A percentile compares a stretch with the other conserved stretches of the same genome.
Conservation (phyloP, 2,888 invertebrate species). For the Eristalis intricaria region DNA sequence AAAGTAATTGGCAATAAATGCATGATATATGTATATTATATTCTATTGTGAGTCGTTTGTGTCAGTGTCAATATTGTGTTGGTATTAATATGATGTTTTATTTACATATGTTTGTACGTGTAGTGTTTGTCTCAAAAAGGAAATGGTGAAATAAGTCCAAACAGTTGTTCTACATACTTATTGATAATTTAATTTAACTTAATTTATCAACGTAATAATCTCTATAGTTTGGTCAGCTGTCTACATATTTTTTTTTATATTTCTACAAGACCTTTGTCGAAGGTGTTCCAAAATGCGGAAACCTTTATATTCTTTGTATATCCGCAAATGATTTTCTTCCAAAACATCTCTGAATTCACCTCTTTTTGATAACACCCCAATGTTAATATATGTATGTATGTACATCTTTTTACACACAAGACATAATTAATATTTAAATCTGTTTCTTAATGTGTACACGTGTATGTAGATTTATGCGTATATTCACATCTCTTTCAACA, state of each 20-base stretch:
- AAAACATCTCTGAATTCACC: background rate
- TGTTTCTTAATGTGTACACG: too few species aligned
- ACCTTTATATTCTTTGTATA: background rate
- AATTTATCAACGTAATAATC: background rate
- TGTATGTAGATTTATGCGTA: too few species aligned
- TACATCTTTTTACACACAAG: too few species aligned
- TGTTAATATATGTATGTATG: too few species aligned
- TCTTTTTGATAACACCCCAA: too few species aligned
- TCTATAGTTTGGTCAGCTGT: background rate
- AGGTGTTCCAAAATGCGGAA: background rate
- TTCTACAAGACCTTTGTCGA: background rate
- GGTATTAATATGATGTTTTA: conserved; percentile 31
- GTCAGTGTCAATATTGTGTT: conserved; percentile 43
- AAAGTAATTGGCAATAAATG: conserved; percentile 32
- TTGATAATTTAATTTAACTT: background rate
- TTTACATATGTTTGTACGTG: conserved; percentile 39
- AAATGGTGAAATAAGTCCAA: background rate
- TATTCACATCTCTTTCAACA: too few species aligned
- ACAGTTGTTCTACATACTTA: background rate
- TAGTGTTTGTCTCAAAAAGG: conserved; percentile 14
- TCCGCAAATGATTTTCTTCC: background rate
- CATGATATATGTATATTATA: conserved; percentile 36
- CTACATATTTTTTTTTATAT: background rate
- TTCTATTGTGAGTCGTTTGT: conserved; percentile 39
- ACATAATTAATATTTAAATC: too few species aligned